Conservation (phyloP, 2,888 invertebrate genomes). For the Drosophila borealis region DNA sequence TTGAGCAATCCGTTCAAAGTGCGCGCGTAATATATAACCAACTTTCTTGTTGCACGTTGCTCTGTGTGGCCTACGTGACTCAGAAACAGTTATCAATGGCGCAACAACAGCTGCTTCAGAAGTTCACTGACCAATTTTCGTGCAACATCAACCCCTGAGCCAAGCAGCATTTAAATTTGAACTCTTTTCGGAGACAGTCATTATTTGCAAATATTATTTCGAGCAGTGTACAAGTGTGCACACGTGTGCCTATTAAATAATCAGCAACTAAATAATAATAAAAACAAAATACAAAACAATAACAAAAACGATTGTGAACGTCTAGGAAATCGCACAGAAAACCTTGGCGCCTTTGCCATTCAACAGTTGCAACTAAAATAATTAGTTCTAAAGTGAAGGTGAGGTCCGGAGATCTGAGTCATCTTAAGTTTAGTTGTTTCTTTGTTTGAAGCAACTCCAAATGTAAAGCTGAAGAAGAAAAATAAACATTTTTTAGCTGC, state of each 20-base stretch:
- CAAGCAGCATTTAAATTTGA: conserved; percentile 44
- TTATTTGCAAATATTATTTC: conserved; percentile 15
- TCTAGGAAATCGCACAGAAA: conserved; percentile 47
- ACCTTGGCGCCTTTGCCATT: conserved; percentile 53
- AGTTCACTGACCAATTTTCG: conserved; percentile 70
- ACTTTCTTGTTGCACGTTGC: conserved; percentile 63
- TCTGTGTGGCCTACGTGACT: conserved; percentile 78
- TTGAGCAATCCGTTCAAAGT: conserved; percentile 21
- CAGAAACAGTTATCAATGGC: conserved; percentile 79
- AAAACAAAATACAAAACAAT: conserved; percentile 16
- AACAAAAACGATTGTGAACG: conserved; percentile 45
- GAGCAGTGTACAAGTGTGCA: conserved; percentile 13
- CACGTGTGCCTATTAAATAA: conserved; percentile 48
- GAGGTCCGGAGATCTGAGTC: conserved; percentile 31
- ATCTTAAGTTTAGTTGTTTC: conserved; percentile 18
- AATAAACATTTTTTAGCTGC: not conserved
- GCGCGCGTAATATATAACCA: conserved; percentile 38
- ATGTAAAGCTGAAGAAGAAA: not conserved
- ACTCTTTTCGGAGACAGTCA: conserved; percentile 25
- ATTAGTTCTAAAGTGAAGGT: conserved; percentile 53
- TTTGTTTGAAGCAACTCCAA: conserved; percentile 8
- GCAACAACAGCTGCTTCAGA: conserved; percentile 63
- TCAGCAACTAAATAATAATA: conserved; percentile 24
- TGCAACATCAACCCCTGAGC: conserved; percentile 57
- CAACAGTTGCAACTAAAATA: conserved; percentile 35